Base-by-base conservation (phyloP, 2,888 invertebrate species). In the Napeogenes inachia region DNA sequence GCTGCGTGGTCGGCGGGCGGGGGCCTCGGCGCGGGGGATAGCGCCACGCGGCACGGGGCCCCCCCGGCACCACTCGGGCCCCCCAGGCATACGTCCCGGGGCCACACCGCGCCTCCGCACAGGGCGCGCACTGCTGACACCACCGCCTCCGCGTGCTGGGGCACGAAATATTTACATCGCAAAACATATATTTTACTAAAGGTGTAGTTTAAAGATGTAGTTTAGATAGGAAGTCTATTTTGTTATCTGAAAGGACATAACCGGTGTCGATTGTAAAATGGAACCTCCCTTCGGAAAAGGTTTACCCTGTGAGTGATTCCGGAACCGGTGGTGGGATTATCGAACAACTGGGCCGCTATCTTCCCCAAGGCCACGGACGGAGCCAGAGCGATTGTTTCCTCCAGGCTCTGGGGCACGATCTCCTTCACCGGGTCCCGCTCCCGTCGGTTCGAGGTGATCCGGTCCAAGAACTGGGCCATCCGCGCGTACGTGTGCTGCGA, bases 1-100 rank as follows among this genome's bases (percentile, higher is more conserved):
- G 98, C 95, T 5, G 98, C 95, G 56, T 95, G 95, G 72, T 98
- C 98, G 0, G 95, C 95, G 66, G 94, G 92, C 47, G 78, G 75
- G 60, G 76, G 74, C 67, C 80, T 76, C 88, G 57, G 84, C 50
- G 78, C 89, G 61, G 84, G 91, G 74, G 78, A 82, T 79, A 78
- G 86, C 75, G 78, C 85, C 84, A 78, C 88, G 79, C 77, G 92
- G 73, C 77, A 92, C 66, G 82, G 85, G 71, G 81, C 81, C 53
- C 71, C 72, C 96, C 90, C 4, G 96, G 96, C 74, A 95, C 85
- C 95, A 94, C 68, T 97, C 86, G 13, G 94, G 92, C 93, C 98
- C 93, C 85, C 95, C 94, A 66, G 96, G 89, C 79, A 95, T 91
- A 32, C 95, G 92, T 87, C 98, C 95, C 69, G 97, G 89, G 63